Conservation (phyloP, 2,113 vertebrate species). For the Delphinapterus leucas region DNA sequence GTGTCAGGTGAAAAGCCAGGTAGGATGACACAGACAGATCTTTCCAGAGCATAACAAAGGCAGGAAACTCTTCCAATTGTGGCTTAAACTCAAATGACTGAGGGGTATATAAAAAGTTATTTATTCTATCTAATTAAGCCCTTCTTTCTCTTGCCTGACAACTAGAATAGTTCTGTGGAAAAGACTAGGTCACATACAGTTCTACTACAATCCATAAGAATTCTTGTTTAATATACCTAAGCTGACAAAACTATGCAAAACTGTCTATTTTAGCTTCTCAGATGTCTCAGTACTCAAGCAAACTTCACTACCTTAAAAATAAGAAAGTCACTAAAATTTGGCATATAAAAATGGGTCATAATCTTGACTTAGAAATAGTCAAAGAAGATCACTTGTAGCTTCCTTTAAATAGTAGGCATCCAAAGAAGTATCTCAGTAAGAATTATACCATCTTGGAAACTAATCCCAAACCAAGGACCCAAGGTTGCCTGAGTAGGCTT, state of each 20-base stretch:
- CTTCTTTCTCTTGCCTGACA: not conserved
- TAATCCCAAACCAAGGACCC: not conserved
- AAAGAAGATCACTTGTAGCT: not conserved
- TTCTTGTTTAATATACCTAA: not conserved
- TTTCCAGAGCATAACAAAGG: not conserved
- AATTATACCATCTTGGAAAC: not conserved
- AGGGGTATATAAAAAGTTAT: not conserved
- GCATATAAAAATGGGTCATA: not conserved
- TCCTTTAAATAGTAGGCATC: not conserved
- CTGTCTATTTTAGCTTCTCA: not conserved
- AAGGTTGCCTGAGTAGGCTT: not conserved
- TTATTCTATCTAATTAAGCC: not conserved
- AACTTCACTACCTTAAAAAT: slow-evolving; percentile 19
- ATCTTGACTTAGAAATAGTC: not conserved
- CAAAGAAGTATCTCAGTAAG: not conserved
- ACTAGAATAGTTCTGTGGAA: not conserved
- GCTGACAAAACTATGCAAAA: not conserved
- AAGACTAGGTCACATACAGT: not conserved
- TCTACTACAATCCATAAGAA: not conserved
- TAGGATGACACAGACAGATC: not conserved
- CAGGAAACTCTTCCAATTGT: not conserved
- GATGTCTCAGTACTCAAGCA: not conserved
- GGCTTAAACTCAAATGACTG: not conserved
- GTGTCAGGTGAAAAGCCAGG: not conserved
- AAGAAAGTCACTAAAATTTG: not conserved